These are phyloP conservation scores for Rhamphomyia laevipes DNA, from an alignment of 2,888 invertebrate genomes.

Conservation along the genomic window DNA sequence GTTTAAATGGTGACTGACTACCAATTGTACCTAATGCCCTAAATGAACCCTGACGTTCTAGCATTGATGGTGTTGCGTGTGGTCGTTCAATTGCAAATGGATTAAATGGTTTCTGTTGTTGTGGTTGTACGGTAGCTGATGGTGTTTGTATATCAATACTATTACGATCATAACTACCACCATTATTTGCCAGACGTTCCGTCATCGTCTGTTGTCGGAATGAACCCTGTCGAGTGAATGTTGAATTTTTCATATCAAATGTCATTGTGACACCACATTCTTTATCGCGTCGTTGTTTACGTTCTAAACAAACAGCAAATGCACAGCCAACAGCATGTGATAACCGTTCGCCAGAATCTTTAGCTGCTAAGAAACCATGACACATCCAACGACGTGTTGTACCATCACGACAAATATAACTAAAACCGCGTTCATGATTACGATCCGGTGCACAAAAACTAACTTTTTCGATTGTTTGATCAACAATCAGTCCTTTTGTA, in stretches of 20 bases:
- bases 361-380: conserved; percentile 92
- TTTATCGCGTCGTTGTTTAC: conserved; percentile 94
- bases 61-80: conserved; percentile 86
- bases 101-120: conserved; percentile 56
- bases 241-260: conserved; percentile 78
- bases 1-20: conserved; percentile 84
- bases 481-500: conserved; percentile 95
- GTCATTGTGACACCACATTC: conserved; percentile 91
- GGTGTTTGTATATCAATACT: conserved; percentile 26
- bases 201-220: conserved; percentile 77
- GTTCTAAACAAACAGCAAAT: conserved; percentile 94
- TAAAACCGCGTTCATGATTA: conserved; percentile 91
- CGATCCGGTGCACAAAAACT: conserved; percentile 99
- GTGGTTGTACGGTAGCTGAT: conserved; percentile 37
- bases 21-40: conserved; percentile 70
- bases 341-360: conserved; percentile 92
- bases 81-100: conserved; percentile 92
- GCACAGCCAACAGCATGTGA: conserved; percentile 99
- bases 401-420: conserved; percentile 98
- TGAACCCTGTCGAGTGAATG: conserved; percentile 86
- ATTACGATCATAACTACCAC: conserved; percentile 43
- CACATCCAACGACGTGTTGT: conserved; percentile 99
- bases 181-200: conserved; percentile 51
- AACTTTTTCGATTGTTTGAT: conserved; percentile 99
- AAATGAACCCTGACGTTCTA: conserved; percentile 92